Percentiles rank a stretch among this genome's conserved stretches.
Conservation (phyloP, 2,797 vertebrate species). For the Selene dorsalis region DNA sequence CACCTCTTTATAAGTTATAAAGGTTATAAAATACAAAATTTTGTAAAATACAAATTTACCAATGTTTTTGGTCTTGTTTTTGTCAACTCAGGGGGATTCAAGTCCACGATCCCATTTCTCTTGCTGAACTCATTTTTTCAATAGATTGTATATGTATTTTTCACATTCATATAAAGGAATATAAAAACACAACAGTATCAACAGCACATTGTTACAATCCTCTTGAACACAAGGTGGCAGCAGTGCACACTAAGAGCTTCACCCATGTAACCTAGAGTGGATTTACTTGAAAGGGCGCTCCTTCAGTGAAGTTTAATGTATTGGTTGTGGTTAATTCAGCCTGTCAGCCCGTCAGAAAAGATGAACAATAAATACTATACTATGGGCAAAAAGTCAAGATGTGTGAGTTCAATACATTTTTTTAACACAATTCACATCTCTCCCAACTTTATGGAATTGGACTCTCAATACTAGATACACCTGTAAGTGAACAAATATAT, state of each 20-base stretch:
- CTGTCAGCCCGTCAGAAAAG: neutral
- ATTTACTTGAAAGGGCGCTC: neutral
- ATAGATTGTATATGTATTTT: no score
- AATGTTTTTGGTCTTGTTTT: no score
- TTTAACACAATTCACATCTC: neutral
- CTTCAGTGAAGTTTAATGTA: neutral
- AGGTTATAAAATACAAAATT: no score
- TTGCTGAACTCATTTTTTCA: neutral
- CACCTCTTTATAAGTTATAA: no score
- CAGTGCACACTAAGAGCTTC: neutral
- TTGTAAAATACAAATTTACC: no score
- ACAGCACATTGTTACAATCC: neutral
- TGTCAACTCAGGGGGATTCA: no score
- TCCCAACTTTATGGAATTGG: neutral
- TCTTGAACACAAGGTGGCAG: conserved; percentile 50
- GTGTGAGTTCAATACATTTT: neutral
- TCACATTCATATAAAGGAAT: neutral
- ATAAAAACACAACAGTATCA: neutral
- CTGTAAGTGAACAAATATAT: no score
- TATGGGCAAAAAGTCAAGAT: neutral
- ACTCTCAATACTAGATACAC: no score
- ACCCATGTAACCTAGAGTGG: neutral
- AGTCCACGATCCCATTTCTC: no score
- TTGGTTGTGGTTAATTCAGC: neutral
- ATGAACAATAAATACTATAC: neutral